Percentiles rank a stretch among this genome's conserved stretches.
These are phyloP conservation scores for Casuarius casuarius DNA, from an alignment of 2,113 vertebrate species.

Conservation along the genomic window DNA sequence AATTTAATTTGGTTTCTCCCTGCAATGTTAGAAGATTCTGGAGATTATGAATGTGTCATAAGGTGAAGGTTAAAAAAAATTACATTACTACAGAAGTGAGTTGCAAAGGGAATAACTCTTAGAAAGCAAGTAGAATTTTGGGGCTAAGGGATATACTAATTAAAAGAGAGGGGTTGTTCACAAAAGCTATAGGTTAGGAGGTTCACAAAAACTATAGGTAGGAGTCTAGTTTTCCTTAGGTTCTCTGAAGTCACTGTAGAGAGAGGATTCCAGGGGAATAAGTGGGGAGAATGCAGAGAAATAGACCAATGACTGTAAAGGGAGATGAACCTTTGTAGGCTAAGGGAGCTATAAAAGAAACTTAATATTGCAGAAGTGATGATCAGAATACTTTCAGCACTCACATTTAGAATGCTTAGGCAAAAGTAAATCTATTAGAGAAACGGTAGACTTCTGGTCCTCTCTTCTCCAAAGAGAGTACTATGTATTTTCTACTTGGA, in stretches of 20 bases:
- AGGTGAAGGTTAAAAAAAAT: slow-evolving; percentile 74
- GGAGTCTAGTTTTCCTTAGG: not conserved
- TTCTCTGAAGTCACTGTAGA: not conserved
- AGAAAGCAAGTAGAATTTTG: not conserved
- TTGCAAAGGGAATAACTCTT: not conserved
- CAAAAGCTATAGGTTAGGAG: not conserved
- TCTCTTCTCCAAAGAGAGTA: not conserved
- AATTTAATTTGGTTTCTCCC: slow-evolving; percentile 85
- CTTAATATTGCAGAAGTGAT: not conserved
- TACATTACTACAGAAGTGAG: not conserved
- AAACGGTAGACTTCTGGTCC: not conserved
- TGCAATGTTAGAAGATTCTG: slow-evolving; percentile 73
- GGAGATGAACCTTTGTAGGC: not conserved
- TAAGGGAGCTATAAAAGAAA: not conserved
- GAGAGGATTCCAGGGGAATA: not conserved
- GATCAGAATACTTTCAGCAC: not conserved
- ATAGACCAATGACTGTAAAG: not conserved
- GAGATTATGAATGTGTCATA: slow-evolving; percentile 81
- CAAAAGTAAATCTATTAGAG: not conserved
- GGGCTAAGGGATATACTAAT: not conserved
- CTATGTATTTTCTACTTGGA: not conserved
- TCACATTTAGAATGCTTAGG: not conserved
- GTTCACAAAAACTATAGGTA: not conserved
- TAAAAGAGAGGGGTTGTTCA: not conserved
- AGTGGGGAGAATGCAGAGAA: not conserved